Conservation (phyloP, 1,140 invertebrate genomes). For the Brachionus rotundiformis region DNA sequence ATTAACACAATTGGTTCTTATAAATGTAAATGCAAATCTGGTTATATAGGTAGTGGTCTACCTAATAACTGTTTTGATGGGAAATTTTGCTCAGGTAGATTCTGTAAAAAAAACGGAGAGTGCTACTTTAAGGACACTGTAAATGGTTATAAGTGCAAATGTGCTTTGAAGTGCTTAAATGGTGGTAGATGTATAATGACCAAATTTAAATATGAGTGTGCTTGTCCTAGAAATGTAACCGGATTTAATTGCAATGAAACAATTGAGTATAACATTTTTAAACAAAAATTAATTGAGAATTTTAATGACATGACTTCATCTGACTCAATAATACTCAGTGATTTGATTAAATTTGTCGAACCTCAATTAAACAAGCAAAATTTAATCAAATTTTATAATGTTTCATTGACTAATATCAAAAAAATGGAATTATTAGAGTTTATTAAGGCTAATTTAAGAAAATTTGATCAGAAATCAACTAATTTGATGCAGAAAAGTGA, state of each 20-base stretch:
- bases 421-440: neutral
- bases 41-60: slow-evolving; percentile 58
- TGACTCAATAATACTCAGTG: neutral
- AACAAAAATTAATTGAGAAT: slow-evolving; percentile 24
- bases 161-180: slow-evolving; percentile 10
- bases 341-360: slow-evolving; percentile 38
- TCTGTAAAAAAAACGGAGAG: slow-evolving; percentile 35
- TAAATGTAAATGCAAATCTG: slow-evolving; percentile 60
- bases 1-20: slow-evolving; percentile 71
- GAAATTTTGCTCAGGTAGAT: slow-evolving; percentile 38
- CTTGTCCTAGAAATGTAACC: slow-evolving; percentile 17
- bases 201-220: slow-evolving; percentile 48
- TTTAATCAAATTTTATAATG: slow-evolving; percentile 23
- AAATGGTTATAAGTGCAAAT: slow-evolving; percentile 48
- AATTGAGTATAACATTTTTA: slow-evolving; percentile 14
- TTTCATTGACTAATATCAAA: neutral
- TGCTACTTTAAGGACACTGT: neutral
- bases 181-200: slow-evolving; percentile 17
- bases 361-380: neutral
- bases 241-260: slow-evolving; percentile 48
- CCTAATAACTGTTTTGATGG: slow-evolving; percentile 3
- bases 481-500: neutral
- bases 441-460: neutral
- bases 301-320: neutral
- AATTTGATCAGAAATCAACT: neutral